Percentiles rank a stretch among this genome's conserved stretches.
These are phyloP conservation scores for Yponomeuta malinellus DNA, from an alignment of 2,888 invertebrate genomes.

Conservation along the genomic window DNA sequence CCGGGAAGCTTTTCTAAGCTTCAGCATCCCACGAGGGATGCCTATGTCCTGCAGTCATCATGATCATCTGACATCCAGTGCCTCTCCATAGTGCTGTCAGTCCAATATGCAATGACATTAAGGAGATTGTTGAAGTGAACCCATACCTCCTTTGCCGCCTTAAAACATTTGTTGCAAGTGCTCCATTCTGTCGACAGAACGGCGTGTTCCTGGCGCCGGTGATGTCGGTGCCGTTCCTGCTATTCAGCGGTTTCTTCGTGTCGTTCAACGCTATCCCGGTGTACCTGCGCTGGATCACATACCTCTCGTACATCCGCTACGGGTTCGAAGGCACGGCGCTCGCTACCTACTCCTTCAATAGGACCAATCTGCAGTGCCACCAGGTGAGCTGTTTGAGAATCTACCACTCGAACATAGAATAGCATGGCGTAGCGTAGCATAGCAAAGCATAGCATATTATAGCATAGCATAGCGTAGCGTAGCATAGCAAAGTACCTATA, in stretches of 20 bases:
- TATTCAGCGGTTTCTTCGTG: constrained; percentile 98
- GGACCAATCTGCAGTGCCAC: constrained; percentile 88
- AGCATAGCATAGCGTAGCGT: too few relatives aligned
- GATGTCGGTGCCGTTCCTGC: constrained; percentile 95
- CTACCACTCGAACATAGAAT: neutral
- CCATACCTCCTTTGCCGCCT: too few relatives aligned
- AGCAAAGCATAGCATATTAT: neutral
- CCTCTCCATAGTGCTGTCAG: too few relatives aligned
- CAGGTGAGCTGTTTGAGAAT: constrained; percentile 53
- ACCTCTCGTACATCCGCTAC: constrained; percentile 95
- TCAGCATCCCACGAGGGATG: too few relatives aligned
- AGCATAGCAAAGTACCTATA: too few relatives aligned
- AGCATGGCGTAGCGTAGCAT: neutral
- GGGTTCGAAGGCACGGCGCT: constrained; percentile 96
- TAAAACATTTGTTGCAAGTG: neutral
- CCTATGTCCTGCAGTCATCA: too few relatives aligned
- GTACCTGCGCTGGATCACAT: constrained; percentile 96
- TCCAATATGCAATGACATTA: too few relatives aligned
- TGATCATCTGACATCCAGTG: too few relatives aligned
- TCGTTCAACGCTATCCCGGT: constrained; percentile 97
- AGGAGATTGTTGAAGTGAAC: too few relatives aligned
- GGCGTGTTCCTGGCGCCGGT: constrained; percentile 97
- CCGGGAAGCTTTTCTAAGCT: too few relatives aligned
- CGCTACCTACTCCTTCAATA: constrained; percentile 91
- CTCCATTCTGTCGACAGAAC: constrained; percentile 74